Base-by-base conservation (phyloP, 2,888 invertebrate genomes). In the Fragum fragum region DNA sequence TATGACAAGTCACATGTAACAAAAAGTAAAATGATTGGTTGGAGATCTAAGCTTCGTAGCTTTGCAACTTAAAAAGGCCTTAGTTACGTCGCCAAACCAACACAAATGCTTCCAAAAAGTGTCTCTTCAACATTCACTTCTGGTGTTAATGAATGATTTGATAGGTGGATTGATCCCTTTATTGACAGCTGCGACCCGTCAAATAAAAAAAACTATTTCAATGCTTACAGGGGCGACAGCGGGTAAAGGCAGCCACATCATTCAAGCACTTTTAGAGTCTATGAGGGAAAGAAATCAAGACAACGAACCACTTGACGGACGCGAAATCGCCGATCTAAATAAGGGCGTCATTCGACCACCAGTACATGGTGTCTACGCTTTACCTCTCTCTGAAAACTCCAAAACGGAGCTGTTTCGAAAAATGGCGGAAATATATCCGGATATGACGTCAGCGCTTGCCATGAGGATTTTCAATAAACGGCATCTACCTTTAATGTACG, bases 161-260 rank as follows among this genome's bases (percentile, higher is more conserved):
- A n/a, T n/a, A n/a, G n/a, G n/a, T n/a, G n/a, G n/a, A n/a, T n/a
- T n/a, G n/a, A n/a, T n/a, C n/a, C n/a, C n/a, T n/a, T n/a, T n/a
- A n/a, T n/a, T n/a, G n/a, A n/a, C n/a, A n/a, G n/a, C n/a, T n/a
- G n/a, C n/a, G n/a, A n/a, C n/a, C n/a, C n/a, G n/a, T n/a, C n/a
- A n/a, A n/a, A n/a, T n/a, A n/a, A n/a, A n/a, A n/a, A n/a, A n/a
- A n/a, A n/a, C n/a, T 47, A 5, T 14, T 47, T 47, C 47, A 14
- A 47, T 47, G 14, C 3, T 26, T 26, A 21, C 57, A 57, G 57
- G 57, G 14, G 14, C 26, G 23, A 23, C 21, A 23, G 57, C 23
- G 14, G 26, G 26, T 26, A 57, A 57, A 57, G 57, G 57, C 9
- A 57, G 26, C 23, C 57, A 61, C 18, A 61, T 61, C 29, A 28